Conservation (phyloP, 2,888 invertebrate species). For the Encarsia formosa region DNA sequence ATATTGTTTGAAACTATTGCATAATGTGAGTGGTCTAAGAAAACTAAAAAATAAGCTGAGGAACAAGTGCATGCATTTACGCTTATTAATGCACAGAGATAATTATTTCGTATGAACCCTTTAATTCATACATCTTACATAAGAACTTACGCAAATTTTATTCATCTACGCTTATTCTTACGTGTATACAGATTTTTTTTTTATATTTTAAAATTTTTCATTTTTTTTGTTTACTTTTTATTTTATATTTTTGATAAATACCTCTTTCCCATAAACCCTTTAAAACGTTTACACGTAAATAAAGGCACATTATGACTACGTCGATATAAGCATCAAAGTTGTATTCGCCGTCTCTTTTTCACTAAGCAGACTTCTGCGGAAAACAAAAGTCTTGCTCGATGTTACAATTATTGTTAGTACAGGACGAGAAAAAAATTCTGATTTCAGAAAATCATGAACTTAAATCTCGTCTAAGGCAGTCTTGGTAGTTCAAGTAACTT, state of each 20-base stretch:
- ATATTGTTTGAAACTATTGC: conserved; percentile 8
- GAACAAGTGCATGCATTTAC: conserved; percentile 8
- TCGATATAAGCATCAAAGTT: conserved; percentile 2
- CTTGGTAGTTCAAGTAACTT: conserved; percentile 5
- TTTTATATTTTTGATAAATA: not conserved
- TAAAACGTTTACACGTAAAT: not conserved
- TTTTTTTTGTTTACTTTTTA: not conserved
- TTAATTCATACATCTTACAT: not conserved
- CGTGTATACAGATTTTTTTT: conserved; percentile 1
- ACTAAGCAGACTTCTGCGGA: not conserved
- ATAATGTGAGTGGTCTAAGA: conserved; percentile 2
- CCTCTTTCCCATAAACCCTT: too few relatives aligned
- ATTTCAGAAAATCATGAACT: not conserved
- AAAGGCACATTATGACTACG: not conserved
- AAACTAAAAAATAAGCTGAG: conserved; percentile 18
- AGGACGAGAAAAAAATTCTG: not conserved
- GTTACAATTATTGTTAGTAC: conserved; percentile 3
- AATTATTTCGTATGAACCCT: not conserved
- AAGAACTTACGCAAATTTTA: conserved; percentile 8
- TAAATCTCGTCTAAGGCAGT: conserved; percentile 7
- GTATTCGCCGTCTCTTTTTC: too few relatives aligned
- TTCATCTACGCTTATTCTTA: conserved; percentile 4
- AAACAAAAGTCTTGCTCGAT: conserved; percentile 5
- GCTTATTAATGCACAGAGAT: not conserved
- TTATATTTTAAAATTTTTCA: not conserved